phyloP scores from a whole-genome alignment of 2,888 invertebrate genomes.

The Cyclophora albipunctata region DNA sequence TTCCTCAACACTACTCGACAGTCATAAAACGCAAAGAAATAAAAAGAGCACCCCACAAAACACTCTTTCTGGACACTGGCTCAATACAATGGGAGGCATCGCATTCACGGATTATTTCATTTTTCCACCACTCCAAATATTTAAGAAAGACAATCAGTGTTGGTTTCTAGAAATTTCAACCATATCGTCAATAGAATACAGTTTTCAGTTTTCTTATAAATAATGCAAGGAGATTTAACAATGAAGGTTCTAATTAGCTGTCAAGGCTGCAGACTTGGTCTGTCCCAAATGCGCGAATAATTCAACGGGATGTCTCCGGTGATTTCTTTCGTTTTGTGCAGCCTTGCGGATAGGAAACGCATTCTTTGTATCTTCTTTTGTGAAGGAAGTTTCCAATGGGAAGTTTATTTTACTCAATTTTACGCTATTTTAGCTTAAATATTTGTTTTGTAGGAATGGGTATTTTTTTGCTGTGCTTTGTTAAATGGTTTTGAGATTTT shows the following conservation, averaged over 20 bases:
- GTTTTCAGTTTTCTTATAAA: constrained; percentile 25
- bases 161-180: constrained; percentile 34
- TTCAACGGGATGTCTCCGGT: constrained; percentile 67
- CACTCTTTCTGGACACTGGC: constrained; percentile 73
- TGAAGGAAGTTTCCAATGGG: constrained; percentile 9
- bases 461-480: constrained; percentile 17
- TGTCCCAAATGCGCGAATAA: constrained; percentile 68
- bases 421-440: no score
- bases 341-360: constrained; percentile 38
- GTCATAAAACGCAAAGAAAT: constrained; percentile 74
- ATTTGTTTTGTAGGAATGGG: not conserved
- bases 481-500: no score
- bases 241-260: constrained; percentile 73
- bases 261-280: constrained; percentile 64
- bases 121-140: constrained; percentile 69
- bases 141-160: constrained; percentile 67
- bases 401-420: constrained; percentile 8
- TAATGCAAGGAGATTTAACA: constrained; percentile 62
- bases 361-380: constrained; percentile 28
- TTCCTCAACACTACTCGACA: constrained; percentile 55
- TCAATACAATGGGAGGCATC: constrained; percentile 69
- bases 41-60: constrained; percentile 68
- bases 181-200: constrained; percentile 27
- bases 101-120: constrained; percentile 72
- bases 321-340: constrained; percentile 66